Percentiles rank a stretch among this genome's conserved stretches.
Conservation (phyloP, 1,140 invertebrate species). For the Drosophila insularis region DNA sequence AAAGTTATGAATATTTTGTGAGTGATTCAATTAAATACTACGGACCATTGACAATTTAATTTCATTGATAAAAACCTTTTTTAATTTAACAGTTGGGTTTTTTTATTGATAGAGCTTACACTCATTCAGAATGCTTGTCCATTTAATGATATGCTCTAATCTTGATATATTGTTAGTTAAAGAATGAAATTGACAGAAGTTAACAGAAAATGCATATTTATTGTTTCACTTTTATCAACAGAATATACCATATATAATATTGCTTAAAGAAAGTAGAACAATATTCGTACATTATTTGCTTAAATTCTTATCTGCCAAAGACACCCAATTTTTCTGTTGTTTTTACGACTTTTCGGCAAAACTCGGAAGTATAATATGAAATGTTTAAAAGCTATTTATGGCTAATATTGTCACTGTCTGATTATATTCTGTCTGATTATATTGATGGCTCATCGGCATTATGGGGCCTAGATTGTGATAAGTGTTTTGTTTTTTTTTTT, state of each 20-base stretch:
- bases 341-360: neutral
- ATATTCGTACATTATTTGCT: neutral
- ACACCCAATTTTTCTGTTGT: neutral
- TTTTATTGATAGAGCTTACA: too few relatives aligned
- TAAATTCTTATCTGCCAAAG: neutral
- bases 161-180: too few relatives aligned
- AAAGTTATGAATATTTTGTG: too few relatives aligned
- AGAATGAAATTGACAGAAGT: too few relatives aligned
- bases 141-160: too few relatives aligned
- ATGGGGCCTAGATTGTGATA: neutral
- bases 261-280: neutral
- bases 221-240: neutral
- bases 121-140: too few relatives aligned
- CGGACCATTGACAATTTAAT: too few relatives aligned
- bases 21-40: too few relatives aligned
- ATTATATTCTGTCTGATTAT: conserved; percentile 1
- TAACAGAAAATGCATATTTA: too few relatives aligned
- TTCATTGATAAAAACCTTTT: too few relatives aligned
- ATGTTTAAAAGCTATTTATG: neutral
- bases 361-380: neutral
- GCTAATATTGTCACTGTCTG: neutral
- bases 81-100: too few relatives aligned
- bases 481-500: neutral
- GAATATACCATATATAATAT: neutral
- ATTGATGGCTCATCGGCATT: neutral